phyloP scores from a whole-genome alignment of 2,797 vertebrate species.

The Atherinosoma microstoma region DNA sequence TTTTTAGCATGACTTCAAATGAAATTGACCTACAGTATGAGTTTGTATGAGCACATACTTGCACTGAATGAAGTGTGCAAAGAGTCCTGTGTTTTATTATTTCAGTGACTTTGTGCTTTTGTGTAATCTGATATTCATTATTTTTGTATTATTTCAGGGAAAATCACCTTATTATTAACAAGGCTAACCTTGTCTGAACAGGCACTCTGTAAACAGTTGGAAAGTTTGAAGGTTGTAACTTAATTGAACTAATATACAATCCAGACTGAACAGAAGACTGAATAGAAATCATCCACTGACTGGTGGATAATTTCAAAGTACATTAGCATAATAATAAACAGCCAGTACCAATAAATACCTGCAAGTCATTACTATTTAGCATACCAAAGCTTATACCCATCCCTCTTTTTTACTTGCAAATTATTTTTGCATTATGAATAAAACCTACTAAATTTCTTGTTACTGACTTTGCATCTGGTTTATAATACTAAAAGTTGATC shows the following conservation, averaged over 20 bases:
- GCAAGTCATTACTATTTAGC: too few species aligned
- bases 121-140: background rate
- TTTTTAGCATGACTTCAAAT: background rate
- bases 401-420: too few species aligned
- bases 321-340: too few species aligned
- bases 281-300: too few species aligned
- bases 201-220: background rate
- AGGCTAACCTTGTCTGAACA: background rate
- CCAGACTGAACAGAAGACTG: too few species aligned
- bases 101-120: slow-evolving; percentile 1
- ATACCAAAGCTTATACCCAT: too few species aligned
- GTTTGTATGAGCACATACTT: background rate
- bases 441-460: too few species aligned
- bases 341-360: too few species aligned
- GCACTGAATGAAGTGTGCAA: background rate
- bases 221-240: background rate
- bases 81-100: background rate
- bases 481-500: too few species aligned
- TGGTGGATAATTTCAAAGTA: too few species aligned
- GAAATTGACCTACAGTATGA: background rate
- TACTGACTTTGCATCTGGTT: too few species aligned
- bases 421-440: too few species aligned
- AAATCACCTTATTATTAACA: background rate
- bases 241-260: background rate
- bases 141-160: slow-evolving; percentile 9